phyloP scores from a whole-genome alignment of 2,888 invertebrate species.

The Zhuqinia jingwanae region DNA sequence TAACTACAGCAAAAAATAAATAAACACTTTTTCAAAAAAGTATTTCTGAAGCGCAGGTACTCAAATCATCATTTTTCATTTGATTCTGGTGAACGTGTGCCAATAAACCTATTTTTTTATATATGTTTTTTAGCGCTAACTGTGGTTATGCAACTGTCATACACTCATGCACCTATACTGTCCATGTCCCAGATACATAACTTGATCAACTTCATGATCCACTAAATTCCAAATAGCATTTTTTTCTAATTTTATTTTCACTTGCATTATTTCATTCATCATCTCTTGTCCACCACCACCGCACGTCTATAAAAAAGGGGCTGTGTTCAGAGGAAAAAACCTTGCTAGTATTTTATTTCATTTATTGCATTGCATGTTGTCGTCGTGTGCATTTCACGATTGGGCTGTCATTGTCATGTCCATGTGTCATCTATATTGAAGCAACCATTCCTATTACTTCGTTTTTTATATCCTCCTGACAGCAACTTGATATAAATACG shows the following conservation, averaged over 20 bases:
- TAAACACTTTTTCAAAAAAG: too few species aligned
- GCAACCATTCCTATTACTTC: too few species aligned
- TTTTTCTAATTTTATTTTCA: conserved; percentile 4
- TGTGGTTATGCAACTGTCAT: too few species aligned
- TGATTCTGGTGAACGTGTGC: conserved; percentile 37
- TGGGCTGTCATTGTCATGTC: too few species aligned
- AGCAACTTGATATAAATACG: neutral
- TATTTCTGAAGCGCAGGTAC: neutral
- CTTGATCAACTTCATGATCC: neutral
- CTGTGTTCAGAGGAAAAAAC: neutral
- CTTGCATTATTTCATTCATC: neutral
- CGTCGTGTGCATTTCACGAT: neutral
- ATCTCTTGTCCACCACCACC: too few species aligned
- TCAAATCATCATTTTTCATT: conserved; percentile 7
- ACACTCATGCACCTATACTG: too few species aligned
- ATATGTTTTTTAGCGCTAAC: too few species aligned
- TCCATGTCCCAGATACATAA: neutral
- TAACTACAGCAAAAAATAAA: conserved; percentile 7
- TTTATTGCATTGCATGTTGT: conserved; percentile 2
- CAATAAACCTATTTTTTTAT: conserved; percentile 53
- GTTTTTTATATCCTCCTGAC: neutral
- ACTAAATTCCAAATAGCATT: neutral
- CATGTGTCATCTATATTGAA: too few species aligned
- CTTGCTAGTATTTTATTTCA: neutral
- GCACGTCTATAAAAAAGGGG: neutral